Evolutionary conservation across 2,113 vertebrate genomes (phyloP).

Genomic region (Sus scrofa): DNA sequence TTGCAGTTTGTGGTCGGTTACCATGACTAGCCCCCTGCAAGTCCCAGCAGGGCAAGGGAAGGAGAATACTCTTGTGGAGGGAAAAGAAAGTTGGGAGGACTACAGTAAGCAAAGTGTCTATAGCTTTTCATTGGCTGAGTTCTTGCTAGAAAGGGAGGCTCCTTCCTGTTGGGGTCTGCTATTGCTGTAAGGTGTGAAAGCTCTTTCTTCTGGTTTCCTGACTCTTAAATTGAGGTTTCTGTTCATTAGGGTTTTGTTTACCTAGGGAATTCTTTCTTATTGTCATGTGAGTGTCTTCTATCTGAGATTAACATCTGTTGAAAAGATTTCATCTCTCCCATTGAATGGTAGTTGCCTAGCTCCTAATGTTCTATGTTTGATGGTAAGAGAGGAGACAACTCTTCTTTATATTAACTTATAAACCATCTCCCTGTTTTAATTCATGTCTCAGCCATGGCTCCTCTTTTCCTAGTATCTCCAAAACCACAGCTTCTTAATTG

Average conservation of each 20-base stretch:
- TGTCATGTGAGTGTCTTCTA: not conserved
- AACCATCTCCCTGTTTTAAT: not conserved
- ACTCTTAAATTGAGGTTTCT: not conserved
- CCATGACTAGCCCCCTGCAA: not conserved
- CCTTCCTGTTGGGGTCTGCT: not conserved
- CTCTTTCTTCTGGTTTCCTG: not conserved
- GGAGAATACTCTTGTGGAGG: not conserved
- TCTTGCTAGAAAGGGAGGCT: not conserved
- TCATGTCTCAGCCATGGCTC: not conserved
- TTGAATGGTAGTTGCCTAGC: not conserved
- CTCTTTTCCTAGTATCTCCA: not conserved
- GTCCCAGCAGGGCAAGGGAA: not conserved
- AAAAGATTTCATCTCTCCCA: not conserved
- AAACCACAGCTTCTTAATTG: not conserved
- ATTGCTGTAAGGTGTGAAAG: not conserved
- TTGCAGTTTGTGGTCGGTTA: not conserved
- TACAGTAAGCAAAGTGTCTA: too few species aligned
- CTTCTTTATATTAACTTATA: not conserved
- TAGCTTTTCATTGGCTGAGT: too few species aligned
- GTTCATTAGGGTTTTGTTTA: not conserved
- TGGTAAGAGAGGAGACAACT: not conserved
- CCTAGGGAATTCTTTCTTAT: not conserved
- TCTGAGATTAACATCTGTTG: not conserved
- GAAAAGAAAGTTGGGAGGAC: too few species aligned
- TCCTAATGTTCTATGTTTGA: not conserved